Evolutionary conservation across 2,888 invertebrate genomes (phyloP).

Genomic region (Euzetes globulus): DNA sequence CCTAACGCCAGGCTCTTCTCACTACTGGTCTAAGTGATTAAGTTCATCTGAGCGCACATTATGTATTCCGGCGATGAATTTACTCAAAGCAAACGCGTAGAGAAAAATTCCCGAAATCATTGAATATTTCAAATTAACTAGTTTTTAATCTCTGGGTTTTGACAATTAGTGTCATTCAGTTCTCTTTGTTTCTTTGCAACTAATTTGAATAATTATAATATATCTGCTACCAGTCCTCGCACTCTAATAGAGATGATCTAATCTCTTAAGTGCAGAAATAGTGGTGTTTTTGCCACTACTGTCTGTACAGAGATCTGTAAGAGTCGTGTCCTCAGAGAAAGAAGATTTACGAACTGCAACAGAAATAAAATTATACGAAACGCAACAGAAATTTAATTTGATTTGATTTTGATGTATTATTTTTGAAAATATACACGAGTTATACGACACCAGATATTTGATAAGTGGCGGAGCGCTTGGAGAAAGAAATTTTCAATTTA

Average conservation of each 20-base stretch:
- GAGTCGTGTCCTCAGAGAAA: neutral
- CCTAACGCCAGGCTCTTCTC: neutral
- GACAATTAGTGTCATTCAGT: neutral
- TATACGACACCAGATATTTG: slow-evolving; percentile 7
- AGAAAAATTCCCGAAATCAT: slow-evolving; percentile 15
- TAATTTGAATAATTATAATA: neutral
- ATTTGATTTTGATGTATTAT: slow-evolving; percentile 25
- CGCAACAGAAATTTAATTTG: slow-evolving; percentile 4
- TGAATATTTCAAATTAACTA: neutral
- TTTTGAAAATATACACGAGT: slow-evolving; percentile 12
- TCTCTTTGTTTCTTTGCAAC: neutral
- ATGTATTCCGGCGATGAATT: neutral
- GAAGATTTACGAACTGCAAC: slow-evolving; percentile 4
- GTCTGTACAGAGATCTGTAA: neutral
- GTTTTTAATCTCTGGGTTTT: neutral
- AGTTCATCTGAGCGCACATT: neutral
- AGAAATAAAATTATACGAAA: neutral
- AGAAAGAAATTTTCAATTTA: neutral
- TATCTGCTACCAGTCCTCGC: neutral
- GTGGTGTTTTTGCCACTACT: neutral
- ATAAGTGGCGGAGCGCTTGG: neutral
- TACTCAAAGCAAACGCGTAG: no score
- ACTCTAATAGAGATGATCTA: slow-evolving; percentile 7
- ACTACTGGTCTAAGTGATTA: neutral
- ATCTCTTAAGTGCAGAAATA: neutral